Evolutionary conservation across 2,888 invertebrate species (phyloP).

Genomic region (Synanthedon andrenaeformis): DNA sequence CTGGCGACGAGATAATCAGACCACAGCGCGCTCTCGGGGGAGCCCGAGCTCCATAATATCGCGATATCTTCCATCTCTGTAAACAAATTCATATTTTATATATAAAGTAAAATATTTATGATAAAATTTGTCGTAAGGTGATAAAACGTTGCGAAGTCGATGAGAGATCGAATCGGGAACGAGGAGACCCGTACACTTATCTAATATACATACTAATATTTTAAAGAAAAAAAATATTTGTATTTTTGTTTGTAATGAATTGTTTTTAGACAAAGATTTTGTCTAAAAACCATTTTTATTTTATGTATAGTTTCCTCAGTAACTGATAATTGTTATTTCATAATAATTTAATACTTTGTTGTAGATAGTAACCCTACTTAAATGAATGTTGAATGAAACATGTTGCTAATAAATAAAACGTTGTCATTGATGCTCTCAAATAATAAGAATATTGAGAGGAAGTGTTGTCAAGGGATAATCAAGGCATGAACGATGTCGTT

Average conservation of each 20-base stretch:
- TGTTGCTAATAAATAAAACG: background rate
- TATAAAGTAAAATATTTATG: no score
- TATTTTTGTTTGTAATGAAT: no score
- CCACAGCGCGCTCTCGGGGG: constrained; percentile 83
- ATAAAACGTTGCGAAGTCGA: no score
- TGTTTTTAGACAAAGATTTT: no score
- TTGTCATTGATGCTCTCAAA: background rate
- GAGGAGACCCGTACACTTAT: no score
- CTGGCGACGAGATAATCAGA: constrained; percentile 85
- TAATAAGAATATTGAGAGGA: constrained; percentile 28
- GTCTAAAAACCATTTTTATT: background rate
- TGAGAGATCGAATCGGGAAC: background rate
- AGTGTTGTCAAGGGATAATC: constrained; percentile 54
- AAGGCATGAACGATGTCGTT: constrained; percentile 58
- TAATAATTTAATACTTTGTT: no score
- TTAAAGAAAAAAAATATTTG: no score
- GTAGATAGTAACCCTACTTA: no score
- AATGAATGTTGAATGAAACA: no score
- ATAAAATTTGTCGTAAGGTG: no score
- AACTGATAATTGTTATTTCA: no score
- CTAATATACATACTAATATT: no score
- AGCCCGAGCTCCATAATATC: constrained; percentile 82
- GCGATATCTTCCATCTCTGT: constrained; percentile 84
- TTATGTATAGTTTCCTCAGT: background rate
- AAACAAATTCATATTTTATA: constrained; percentile 19